Evolutionary conservation across 2,113 vertebrate genomes (phyloP), one percentile per base, ranked within the genome.

Genomic region (Oplegnathus fasciatus): DNA sequence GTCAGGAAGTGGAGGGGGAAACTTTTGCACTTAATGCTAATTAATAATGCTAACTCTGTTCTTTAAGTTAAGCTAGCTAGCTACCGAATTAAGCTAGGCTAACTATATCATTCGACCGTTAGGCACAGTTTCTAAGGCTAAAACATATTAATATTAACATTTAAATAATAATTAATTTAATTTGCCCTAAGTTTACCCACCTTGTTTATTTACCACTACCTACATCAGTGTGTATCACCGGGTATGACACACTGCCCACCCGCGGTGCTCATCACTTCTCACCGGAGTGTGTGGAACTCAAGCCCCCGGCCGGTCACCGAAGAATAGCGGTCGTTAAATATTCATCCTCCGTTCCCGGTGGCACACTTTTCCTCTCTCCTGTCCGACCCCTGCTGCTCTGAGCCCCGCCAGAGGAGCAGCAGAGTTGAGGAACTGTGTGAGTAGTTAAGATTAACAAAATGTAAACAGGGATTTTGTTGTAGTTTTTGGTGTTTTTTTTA

Each of bases 291-390:
- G 92, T 86, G 94, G 93, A 94, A 91, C 92, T 91, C 90, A 94
- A 94, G 87, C 93, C 92, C 91, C 88, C 81, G 86, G 88, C 72
- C 65, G 77, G 60, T 46, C 86, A 50, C 52, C 42, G 82, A 88
- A 94, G 91, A 95, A 94, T 94, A 90, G 89, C 75, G 10, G 34
- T 94, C 91, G 89, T 95, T 89, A 95, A 95, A 95, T 92, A 94
- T 94, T 94, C 86, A 95, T 95, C 88, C 91, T 77, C 80, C 60
- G 60, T 62, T 79, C 85, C 79, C 84, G 78, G 80, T 80, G 81
- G 80, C 87, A 81, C 88, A 70, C 74, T 88, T 88, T 70, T 65
- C 77, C 77, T 88, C 77, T 81, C 85, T 14, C 17, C 90, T 52
- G 75, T 78, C 79, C 82, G 77, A 86, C 81, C 82, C 86, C 72